These are phyloP conservation scores for Erinaceus europaeus DNA, from an alignment of 2,113 vertebrate species.

Conservation along the genomic window DNA sequence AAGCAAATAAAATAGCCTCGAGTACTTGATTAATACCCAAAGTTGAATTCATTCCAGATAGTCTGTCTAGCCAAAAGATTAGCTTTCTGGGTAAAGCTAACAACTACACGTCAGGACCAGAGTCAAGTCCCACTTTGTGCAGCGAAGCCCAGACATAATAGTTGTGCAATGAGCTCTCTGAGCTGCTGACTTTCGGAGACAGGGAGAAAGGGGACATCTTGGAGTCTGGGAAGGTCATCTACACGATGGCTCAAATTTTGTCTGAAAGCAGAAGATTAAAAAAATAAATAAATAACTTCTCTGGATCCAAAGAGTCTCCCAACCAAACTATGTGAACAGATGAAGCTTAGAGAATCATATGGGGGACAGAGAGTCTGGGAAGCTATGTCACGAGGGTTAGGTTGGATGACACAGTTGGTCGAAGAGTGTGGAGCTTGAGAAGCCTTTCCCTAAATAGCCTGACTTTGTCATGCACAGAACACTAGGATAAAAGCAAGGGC, in stretches of 20 bases:
- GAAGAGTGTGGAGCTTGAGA: not conserved
- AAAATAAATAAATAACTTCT: not conserved
- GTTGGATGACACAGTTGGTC: not conserved
- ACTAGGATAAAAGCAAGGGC: not conserved
- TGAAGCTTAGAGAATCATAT: not conserved
- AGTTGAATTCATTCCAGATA: not conserved
- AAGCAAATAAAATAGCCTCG: not conserved
- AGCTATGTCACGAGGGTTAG: not conserved
- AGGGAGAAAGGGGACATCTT: not conserved
- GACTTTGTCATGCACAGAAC: not conserved
- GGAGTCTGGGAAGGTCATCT: not conserved
- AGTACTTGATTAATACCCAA: not conserved
- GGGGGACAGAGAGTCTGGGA: not conserved
- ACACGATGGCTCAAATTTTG: not conserved
- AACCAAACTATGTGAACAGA: not conserved
- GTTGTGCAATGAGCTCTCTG: no score
- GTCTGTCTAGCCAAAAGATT: not conserved
- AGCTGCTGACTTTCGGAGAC: no score
- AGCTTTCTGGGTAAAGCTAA: not conserved
- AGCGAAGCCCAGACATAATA: no score
- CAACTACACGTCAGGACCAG: not conserved
- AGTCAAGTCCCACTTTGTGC: no score
- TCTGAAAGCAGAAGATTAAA: not conserved
- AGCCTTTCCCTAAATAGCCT: slow-evolving; percentile 9
- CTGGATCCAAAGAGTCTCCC: not conserved